These are phyloP conservation scores for Xanthia icteritia DNA, from an alignment of 2,888 invertebrate genomes.

Conservation along the genomic window DNA sequence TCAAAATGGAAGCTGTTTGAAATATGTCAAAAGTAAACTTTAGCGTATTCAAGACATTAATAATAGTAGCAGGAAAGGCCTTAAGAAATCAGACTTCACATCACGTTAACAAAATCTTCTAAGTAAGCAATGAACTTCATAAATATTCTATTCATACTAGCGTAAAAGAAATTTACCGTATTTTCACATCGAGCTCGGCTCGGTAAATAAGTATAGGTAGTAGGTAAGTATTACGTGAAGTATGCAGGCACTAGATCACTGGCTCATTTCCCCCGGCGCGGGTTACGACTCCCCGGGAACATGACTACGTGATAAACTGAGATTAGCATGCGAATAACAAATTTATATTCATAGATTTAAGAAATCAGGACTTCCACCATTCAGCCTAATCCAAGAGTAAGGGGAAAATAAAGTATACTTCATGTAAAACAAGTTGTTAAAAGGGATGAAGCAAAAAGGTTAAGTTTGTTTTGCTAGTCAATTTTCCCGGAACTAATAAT, in stretches of 20 bases:
- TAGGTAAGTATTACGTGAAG: not conserved
- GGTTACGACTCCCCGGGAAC: constrained; percentile 52
- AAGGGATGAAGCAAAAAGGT: constrained; percentile 14
- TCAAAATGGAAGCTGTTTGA: not conserved
- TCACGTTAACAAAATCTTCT: not conserved
- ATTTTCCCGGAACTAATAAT: constrained; percentile 22
- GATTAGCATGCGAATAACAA: constrained; percentile 62
- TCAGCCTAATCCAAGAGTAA: constrained; percentile 14
- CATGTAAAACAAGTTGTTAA: constrained; percentile 36
- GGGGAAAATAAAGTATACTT: constrained; percentile 24
- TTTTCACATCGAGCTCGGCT: not conserved
- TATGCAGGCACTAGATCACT: constrained; percentile 20
- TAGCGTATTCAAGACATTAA: not conserved
- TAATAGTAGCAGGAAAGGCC: not conserved
- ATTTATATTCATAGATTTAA: constrained; percentile 67
- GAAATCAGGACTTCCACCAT: constrained; percentile 45
- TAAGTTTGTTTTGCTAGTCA: constrained; percentile 7
- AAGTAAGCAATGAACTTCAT: constrained; percentile 4
- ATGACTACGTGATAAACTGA: constrained; percentile 55
- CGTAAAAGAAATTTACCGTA: not conserved
- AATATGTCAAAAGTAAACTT: not conserved
- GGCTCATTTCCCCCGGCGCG: constrained; percentile 42
- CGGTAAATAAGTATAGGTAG: constrained; percentile 9
- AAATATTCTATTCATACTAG: constrained; percentile 14
- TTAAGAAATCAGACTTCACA: not conserved